Percentiles rank a stretch among this genome's conserved stretches.
phyloP scores from a whole-genome alignment of 1,140 invertebrate species.

The Heliconius hermathena region DNA sequence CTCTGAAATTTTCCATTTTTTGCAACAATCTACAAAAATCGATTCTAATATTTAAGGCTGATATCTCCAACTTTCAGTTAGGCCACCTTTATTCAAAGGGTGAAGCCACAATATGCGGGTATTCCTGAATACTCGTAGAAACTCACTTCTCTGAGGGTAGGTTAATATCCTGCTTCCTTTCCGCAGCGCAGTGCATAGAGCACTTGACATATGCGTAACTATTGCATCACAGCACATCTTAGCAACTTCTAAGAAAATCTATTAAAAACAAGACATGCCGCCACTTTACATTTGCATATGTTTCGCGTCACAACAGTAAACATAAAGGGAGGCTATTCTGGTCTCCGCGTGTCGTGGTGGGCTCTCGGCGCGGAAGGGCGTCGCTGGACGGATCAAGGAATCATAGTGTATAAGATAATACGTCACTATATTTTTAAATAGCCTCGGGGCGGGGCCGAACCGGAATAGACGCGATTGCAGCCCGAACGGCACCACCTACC shows the following conservation, averaged over 20 bases:
- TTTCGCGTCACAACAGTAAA: slow-evolving; percentile 40
- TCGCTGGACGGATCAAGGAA: slow-evolving; percentile 63
- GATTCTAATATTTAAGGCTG: no score
- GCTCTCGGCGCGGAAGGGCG: slow-evolving; percentile 63
- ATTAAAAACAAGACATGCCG: slow-evolving; percentile 32
- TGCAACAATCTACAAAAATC: no score
- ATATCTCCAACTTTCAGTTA: neutral
- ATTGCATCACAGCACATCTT: slow-evolving; percentile 51
- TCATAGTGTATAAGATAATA: slow-evolving; percentile 52
- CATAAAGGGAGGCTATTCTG: slow-evolving; percentile 47
- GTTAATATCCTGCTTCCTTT: slow-evolving; percentile 45
- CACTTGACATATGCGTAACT: slow-evolving; percentile 42
- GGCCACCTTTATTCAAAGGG: neutral
- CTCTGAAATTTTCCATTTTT: no score
- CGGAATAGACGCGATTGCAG: slow-evolving; percentile 53
- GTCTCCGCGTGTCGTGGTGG: slow-evolving; percentile 52
- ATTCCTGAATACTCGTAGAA: neutral
- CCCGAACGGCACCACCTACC: slow-evolving; percentile 63
- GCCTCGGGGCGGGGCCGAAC: slow-evolving; percentile 60
- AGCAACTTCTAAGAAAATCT: slow-evolving; percentile 14
- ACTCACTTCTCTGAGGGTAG: slow-evolving; percentile 50
- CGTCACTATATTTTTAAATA: slow-evolving; percentile 72
- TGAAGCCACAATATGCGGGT: neutral
- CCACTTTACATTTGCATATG: slow-evolving; percentile 31
- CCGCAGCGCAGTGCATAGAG: slow-evolving; percentile 46